Percentiles rank a stretch among this genome's conserved stretches.
Evolutionary conservation across 2,888 invertebrate genomes (phyloP).

Genomic region (Coenonympha glycerion): DNA sequence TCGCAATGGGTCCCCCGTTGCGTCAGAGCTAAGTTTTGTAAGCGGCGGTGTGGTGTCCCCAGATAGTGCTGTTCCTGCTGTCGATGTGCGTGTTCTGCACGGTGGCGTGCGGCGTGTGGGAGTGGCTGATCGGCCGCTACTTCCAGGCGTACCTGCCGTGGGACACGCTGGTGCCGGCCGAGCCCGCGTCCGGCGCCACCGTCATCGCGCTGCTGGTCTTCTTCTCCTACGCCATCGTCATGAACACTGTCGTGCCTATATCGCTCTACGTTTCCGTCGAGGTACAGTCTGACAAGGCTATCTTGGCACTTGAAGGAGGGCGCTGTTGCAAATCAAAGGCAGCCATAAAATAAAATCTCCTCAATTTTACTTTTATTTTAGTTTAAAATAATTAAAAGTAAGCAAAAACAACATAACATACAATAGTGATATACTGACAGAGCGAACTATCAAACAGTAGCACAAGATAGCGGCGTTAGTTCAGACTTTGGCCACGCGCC

Average conservation of each 20-base stretch:
- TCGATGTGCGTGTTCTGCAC: conserved; percentile 99
- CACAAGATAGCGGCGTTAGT: too few species aligned
- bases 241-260: conserved; percentile 99
- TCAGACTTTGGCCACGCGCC: too few species aligned
- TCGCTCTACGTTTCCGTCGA: conserved; percentile 97
- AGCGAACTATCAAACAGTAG: too few species aligned
- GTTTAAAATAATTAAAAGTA: too few species aligned
- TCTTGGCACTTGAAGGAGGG: too few species aligned
- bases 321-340: too few species aligned
- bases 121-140: conserved; percentile 92
- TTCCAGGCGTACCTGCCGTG: conserved; percentile 94
- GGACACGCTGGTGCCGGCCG: conserved; percentile 92
- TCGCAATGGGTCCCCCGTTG: too few species aligned
- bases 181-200: conserved; percentile 88
- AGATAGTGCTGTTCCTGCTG: conserved; percentile 98
- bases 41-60: conserved; percentile 45
- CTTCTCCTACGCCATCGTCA: conserved; percentile 99
- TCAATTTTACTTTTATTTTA: too few species aligned
- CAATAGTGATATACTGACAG: too few species aligned
- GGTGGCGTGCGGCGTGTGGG: conserved; percentile 98
- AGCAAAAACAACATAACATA: too few species aligned
- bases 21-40: too few species aligned
- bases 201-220: conserved; percentile 97
- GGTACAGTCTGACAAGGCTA: conserved; percentile 70
- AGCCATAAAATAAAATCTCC: too few species aligned